Conservation (phyloP, 2,797 vertebrate species). For the Pogoniulus pusillus region DNA sequence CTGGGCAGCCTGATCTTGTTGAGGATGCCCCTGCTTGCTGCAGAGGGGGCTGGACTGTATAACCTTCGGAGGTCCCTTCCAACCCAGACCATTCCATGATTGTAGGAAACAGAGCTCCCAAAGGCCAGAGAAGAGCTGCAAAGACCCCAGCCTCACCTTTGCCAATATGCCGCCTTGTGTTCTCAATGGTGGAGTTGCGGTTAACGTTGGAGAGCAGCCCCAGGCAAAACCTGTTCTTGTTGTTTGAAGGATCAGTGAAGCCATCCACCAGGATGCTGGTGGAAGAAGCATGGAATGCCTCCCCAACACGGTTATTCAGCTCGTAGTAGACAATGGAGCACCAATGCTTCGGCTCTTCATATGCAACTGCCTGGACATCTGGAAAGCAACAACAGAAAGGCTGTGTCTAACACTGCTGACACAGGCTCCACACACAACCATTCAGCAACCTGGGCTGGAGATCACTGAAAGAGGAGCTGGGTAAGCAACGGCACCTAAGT, state of each 20-base stretch:
- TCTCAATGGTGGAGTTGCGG: conserved; percentile 99
- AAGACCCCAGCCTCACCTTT: conserved; percentile 82
- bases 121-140: accelerated
- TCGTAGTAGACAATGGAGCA: conserved; percentile 99
- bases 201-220: conserved; percentile 98
- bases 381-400: conserved; percentile 59
- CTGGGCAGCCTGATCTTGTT: too few relatives aligned
- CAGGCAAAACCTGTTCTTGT: conserved; percentile 97
- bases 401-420: background rate
- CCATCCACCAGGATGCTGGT: conserved; percentile 96
- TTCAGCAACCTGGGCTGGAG: background rate
- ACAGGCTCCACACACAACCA: background rate
- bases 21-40: too few relatives aligned
- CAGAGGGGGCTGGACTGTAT: too few relatives aligned
- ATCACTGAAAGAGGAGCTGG: background rate
- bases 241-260: conserved; percentile 99
- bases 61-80: too few relatives aligned
- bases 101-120: accelerated
- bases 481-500: background rate
- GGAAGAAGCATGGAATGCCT: conserved; percentile 96
- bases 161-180: conserved; percentile 95
- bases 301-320: conserved; percentile 96
- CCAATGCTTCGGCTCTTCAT: conserved; percentile 98
- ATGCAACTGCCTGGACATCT: conserved; percentile 97
- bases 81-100: too few relatives aligned